Evolutionary conservation across 2,797 vertebrate genomes (phyloP).

Genomic region (Sarcoramphus papa): DNA sequence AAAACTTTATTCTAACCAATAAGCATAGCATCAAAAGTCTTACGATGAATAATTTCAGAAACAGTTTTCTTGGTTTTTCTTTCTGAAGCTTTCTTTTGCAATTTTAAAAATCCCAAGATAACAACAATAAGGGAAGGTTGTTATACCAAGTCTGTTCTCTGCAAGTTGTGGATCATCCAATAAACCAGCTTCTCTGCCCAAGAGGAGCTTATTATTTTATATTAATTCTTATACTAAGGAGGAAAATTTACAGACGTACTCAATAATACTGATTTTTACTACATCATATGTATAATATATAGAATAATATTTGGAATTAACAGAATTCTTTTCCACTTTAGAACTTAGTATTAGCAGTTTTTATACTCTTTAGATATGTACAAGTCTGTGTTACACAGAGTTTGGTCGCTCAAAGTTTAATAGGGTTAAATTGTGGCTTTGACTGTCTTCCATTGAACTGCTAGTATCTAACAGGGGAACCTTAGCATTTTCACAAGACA

Average conservation of each 20-base stretch:
- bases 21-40: background rate
- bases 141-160: background rate
- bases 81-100: background rate
- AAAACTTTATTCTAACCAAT: background rate
- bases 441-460: background rate
- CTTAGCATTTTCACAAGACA: background rate
- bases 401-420: background rate
- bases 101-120: background rate
- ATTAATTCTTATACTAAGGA: background rate
- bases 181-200: background rate
- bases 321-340: background rate
- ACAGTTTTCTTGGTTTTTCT: background rate
- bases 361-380: background rate
- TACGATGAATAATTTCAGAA: background rate
- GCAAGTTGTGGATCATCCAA: background rate
- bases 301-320: background rate
- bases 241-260: background rate
- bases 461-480: background rate
- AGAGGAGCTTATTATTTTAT: background rate
- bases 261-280: background rate
- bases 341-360: background rate
- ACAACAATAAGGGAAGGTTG: background rate
- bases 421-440: background rate
- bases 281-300: background rate
- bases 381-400: background rate